Evolutionary conservation across 1,140 invertebrate genomes (phyloP), one percentile per base, ranked within the genome.

Genomic region (Sycobia sp.): DNA sequence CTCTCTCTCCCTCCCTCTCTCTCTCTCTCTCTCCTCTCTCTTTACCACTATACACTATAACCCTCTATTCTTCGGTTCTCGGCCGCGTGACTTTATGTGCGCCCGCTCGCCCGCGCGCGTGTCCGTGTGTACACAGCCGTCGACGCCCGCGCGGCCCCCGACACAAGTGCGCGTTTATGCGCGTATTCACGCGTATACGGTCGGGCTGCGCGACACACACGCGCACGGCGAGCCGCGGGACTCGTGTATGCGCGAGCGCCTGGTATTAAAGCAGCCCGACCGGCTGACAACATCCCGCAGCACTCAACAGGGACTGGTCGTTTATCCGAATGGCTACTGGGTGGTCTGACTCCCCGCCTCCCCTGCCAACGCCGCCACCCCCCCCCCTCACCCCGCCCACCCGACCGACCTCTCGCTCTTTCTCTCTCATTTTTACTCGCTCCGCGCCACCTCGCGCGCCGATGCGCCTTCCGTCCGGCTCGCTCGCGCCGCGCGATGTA

Each of bases 251-350:
- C 27, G 18, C 16, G 14, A 23, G 16, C 22, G 8, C 3, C 18
- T 20, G 20, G 20, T 51, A 54, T 54, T 43, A 54, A 60, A 54
- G 41, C 29, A 61, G 13, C 38, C 14, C 41, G 32, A 16, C 9
- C 44, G 36, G 25, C 23, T 50, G 61, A 54, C 44, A 56, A 63
- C 62, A 65, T 71, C 66, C 71, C 66, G 66, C 70, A 66, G 74
- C 75, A 76, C 76, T 78, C 69, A 70, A 51, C 36, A 36, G 72
- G 70, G 70, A 68, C 75, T 71, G 73, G 73, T 77, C 76, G 76
- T 80, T 81, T 80, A 80, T 80, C 78, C 79, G 79, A 80, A 78
- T 78, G 78, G 76, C 78, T 81, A 81, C 79, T 81, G 78, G 79
- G 78, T 81, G 79, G 80, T 79, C 79, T 66, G 71, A 60, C 62